These are phyloP conservation scores for Cerastoderma edule DNA, from an alignment of 2,888 invertebrate genomes.

Conservation along the genomic window DNA sequence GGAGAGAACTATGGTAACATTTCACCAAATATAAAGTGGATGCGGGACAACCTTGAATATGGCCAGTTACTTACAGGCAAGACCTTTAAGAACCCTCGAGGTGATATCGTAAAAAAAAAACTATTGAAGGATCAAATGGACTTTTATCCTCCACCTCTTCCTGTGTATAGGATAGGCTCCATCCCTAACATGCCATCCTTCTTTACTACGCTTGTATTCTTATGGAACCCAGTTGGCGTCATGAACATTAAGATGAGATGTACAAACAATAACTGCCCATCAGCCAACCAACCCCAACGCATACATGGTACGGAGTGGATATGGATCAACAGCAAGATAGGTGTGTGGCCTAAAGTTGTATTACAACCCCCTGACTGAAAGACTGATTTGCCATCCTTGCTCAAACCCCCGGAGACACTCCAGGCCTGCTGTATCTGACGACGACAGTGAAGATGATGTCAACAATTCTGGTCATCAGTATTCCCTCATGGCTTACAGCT, in stretches of 20 bases:
- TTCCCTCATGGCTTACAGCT: conserved; percentile 1
- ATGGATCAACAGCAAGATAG: conserved; percentile 4
- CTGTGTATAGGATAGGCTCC: conserved; percentile 7
- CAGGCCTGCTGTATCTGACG: neutral
- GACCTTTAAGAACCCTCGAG: neutral
- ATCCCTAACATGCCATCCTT: conserved; percentile 19
- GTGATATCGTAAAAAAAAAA: neutral
- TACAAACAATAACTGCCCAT: conserved; percentile 24
- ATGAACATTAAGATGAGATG: conserved; percentile 17
- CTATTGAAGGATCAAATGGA: conserved; percentile 10
- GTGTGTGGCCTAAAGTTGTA: conserved; percentile 1
- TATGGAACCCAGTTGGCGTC: conserved; percentile 10
- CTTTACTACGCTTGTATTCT: conserved; percentile 14
- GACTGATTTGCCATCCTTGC: neutral
- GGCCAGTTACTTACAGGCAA: conserved; percentile 16
- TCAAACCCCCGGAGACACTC: neutral
- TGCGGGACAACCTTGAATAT: conserved; percentile 12
- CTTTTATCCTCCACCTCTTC: conserved; percentile 15
- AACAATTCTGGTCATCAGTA: neutral
- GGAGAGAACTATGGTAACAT: neutral
- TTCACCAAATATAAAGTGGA: conserved; percentile 15
- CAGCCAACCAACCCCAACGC: conserved; percentile 8
- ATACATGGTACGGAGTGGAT: conserved; percentile 8
- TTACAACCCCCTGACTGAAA: neutral
- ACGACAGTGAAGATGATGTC: neutral